Evolutionary conservation across 2,113 vertebrate species (phyloP), one percentile per base, ranked within the genome.

Genomic region (Delphinus delphis): DNA sequence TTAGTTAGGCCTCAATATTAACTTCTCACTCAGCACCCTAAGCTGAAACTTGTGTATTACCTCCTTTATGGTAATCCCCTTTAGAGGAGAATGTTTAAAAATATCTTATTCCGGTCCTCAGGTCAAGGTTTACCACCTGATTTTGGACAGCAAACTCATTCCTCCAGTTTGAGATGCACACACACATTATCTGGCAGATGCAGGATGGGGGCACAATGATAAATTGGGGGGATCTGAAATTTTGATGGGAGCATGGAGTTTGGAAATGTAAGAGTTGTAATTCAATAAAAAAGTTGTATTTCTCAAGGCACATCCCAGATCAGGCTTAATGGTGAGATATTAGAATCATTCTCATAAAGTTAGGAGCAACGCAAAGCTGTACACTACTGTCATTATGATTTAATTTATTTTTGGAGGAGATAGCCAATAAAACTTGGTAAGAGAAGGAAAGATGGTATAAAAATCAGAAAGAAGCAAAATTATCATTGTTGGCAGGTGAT

Each of bases 261-360:
- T 58, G 36, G 86, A 95, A 94, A 58, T 41, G 5, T 93, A 84
- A 92, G 84, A 12, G 12, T 79, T 68, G n/a, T 41, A 38, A 74
- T 89, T 97, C 41, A 89, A 38, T 67, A 77, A 80, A 74, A 85
- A 82, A 90, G 25, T 31, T 63, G 1, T 36, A 62, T 96, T 90
- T 90, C 36, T 80, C n/a, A 86, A 93, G 63, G 73, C 71, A 55
- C 68, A 93, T 70, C 50, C 33, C 21, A 84, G 23, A 50, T 67
- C 31, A 44, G 33, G 18, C 26, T 79, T 90, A 88, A 74, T n/a
- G 7, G 38, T 88, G 60, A 87, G 50, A 28, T 90, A 65, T 79
- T 74, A 28, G 28, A 28, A 68, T 47, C 33, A 38, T 77, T 86
- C 36, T 62, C 26, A 90, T 31, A 36, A 41, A 58, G 68, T 68